phyloP scores from a whole-genome alignment of 2,797 vertebrate genomes.

The Graptemys geographica region DNA sequence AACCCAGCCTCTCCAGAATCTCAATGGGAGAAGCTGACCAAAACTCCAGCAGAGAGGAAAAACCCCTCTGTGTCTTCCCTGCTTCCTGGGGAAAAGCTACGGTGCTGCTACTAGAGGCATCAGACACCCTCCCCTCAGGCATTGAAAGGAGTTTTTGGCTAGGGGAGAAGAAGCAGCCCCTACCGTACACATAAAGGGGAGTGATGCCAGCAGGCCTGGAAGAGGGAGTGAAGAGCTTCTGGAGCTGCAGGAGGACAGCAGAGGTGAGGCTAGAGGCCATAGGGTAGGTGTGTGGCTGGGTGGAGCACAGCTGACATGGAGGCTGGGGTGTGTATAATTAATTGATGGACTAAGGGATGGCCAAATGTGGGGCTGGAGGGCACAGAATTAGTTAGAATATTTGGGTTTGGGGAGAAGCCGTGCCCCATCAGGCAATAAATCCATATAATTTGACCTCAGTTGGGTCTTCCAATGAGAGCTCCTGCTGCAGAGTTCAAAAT shows the following conservation, averaged over 20 bases:
- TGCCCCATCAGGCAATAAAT: background rate
- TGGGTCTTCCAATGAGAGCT: background rate
- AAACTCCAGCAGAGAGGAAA: background rate
- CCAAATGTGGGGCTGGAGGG: background rate
- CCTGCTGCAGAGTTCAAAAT: background rate
- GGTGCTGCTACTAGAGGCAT: background rate
- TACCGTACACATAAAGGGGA: background rate
- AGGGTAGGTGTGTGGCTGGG: background rate
- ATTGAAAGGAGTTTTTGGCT: background rate
- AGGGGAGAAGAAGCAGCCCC: background rate
- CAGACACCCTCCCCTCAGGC: background rate
- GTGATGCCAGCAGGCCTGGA: background rate
- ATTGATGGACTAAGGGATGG: background rate
- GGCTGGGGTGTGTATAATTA: background rate
- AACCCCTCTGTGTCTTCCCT: background rate
- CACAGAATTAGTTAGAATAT: background rate
- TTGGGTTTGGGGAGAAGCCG: background rate
- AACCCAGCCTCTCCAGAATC: background rate
- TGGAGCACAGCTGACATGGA: background rate
- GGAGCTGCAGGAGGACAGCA: background rate
- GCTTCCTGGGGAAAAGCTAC: background rate
- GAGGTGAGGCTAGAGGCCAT: background rate
- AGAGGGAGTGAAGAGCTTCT: background rate
- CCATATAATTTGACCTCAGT: background rate
- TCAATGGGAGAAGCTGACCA: background rate